Evolutionary conservation across 2,797 vertebrate genomes (phyloP).

Genomic region (Lophius americanus): DNA sequence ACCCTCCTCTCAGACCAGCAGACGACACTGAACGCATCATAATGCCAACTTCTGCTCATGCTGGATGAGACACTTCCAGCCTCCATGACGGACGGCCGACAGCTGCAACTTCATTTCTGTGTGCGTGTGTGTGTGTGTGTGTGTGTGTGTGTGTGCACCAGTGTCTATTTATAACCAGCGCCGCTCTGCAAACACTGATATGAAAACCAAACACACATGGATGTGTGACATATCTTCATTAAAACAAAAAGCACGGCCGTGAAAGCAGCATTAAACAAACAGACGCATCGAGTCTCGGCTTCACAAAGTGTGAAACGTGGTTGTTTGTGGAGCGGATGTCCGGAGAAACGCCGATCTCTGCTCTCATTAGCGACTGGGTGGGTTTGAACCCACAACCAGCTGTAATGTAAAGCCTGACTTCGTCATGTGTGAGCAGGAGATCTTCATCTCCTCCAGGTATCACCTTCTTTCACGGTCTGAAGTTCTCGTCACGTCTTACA

Average conservation of each 20-base stretch:
- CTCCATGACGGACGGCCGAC: constrained; percentile 57
- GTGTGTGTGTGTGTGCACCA: constrained; percentile 44
- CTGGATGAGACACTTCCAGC: constrained; percentile 60
- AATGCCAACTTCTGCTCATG: constrained; percentile 39
- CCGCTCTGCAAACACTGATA: constrained; percentile 27
- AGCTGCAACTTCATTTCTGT: constrained; percentile 59
- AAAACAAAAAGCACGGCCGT: constrained; percentile 4
- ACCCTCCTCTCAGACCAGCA: not conserved
- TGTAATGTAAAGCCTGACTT: constrained; percentile 59
- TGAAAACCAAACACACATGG: constrained; percentile 35
- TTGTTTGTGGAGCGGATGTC: not conserved
- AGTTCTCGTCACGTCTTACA: constrained; percentile 20
- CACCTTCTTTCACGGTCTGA: constrained; percentile 47
- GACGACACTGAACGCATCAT: not conserved
- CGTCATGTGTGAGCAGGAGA: constrained; percentile 47
- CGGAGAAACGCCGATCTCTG: not conserved
- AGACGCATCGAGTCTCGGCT: not conserved
- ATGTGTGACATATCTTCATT: not conserved
- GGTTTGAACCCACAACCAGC: constrained; percentile 25
- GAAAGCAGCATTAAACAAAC: constrained; percentile 13
- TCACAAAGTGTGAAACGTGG: not conserved
- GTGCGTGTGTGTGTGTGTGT: constrained; percentile 33
- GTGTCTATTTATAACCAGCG: constrained; percentile 68
- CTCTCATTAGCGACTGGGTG: not conserved
- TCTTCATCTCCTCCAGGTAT: constrained; percentile 45